phyloP scores from a whole-genome alignment of 2,113 vertebrate genomes.

The Rhinolophus ferrumequinum region DNA sequence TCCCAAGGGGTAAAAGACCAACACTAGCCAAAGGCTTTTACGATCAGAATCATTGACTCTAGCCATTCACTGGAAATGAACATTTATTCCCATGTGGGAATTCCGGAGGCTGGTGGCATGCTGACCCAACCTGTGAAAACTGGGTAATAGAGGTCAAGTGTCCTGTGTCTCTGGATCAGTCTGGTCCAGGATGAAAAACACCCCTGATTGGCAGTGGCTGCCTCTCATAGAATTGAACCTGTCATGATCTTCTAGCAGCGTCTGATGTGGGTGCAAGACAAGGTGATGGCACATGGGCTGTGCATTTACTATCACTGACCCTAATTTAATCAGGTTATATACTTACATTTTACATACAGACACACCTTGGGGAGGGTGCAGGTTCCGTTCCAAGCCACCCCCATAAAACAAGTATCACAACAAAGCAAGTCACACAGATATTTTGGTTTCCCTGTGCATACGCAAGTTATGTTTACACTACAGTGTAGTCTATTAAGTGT shows the following conservation, averaged over 20 bases:
- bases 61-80: constrained; percentile 17
- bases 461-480: background rate
- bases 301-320: background rate
- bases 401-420: background rate
- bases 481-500: background rate
- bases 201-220: background rate
- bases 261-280: background rate
- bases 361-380: background rate
- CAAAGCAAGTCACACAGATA: background rate
- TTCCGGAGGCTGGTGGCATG: background rate
- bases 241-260: background rate
- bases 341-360: background rate
- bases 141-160: background rate
- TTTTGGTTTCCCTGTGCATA: background rate
- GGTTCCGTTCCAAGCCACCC: background rate
- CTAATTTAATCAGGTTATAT: background rate
- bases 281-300: background rate
- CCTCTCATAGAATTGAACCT: background rate
- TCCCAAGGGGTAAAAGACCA: background rate
- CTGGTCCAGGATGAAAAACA: background rate
- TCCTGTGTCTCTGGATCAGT: background rate
- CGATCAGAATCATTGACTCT: background rate
- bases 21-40: background rate
- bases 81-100: background rate
- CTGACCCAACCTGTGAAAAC: background rate